Evolutionary conservation across 2,888 invertebrate genomes (phyloP), one percentile per base, ranked within the genome.

Genomic region (Caenorhabditis panamensis): DNA sequence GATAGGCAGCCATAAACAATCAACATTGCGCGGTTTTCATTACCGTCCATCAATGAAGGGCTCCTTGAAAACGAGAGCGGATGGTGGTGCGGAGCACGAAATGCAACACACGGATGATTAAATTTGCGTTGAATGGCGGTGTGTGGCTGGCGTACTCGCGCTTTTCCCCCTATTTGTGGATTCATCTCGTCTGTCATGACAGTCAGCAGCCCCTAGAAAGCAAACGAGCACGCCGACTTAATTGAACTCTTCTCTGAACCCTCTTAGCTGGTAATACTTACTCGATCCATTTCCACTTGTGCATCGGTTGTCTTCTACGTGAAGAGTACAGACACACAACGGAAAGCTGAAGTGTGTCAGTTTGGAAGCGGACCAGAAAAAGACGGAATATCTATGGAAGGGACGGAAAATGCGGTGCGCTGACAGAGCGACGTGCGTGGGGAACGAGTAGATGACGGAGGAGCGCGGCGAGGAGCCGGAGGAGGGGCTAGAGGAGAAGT

Each of bases 251-350:
- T 53, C 49, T 41, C 64, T 73, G 22, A 26, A 20, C 37, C 9
- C 44, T 63, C 36, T 26, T 51, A 1, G 11, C 26, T 51, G 41
- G 28, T 67, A 36, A 37, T 51, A 75, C 75, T 75, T 59, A 75
- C 75, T 75, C 75, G 66, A 61, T 75, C 75, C 75, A 75, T 75
- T 75, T 61, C 75, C 66, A 54, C 75, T 75, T 59, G 66, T 66
- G 75, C 75, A 75, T 75, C 75, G 75, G 75, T 47, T 41, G 66
- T 24, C 61, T 66, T 75, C 75, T 61, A 61, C 59, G 75, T 28
- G 66, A 75, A 20, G 41, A 75, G 75, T 66, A 67, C 44, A 51
- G 75, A 75, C 64, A 66, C 66, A 75, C 54, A 66, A 62, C 62
- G 53, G 58, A 56, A 58, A 44, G 54, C 54, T 28, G 31, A 41